Conservation (phyloP, 2,113 vertebrate species). For the Fulmarus glacialis region DNA sequence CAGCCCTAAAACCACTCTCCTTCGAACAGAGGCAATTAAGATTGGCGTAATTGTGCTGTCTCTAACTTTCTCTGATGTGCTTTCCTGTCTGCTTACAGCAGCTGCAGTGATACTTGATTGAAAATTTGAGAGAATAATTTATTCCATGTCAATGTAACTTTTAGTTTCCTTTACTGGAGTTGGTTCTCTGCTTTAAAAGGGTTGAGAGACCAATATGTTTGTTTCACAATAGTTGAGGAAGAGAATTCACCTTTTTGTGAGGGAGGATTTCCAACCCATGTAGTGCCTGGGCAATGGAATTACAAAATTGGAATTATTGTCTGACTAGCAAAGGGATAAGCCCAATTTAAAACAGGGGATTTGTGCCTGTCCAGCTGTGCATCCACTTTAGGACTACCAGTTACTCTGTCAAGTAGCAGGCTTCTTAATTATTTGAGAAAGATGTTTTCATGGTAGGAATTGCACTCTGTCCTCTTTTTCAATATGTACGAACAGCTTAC, state of each 20-base stretch:
- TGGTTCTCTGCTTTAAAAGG: neutral
- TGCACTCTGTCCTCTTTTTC: neutral
- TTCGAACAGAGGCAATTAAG: neutral
- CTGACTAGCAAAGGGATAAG: slow-evolving; percentile 13
- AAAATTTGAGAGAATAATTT: neutral
- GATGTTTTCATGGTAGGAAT: neutral
- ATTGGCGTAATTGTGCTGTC: neutral
- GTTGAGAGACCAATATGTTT: neutral
- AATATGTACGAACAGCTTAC: neutral
- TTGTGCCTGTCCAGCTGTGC: slow-evolving; percentile 30
- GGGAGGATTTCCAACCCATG: neutral
- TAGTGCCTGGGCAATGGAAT: neutral
- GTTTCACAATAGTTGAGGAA: neutral
- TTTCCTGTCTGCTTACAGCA: neutral
- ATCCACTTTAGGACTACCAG: neutral
- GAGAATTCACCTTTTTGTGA: neutral
- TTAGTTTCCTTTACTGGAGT: neutral
- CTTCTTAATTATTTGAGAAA: neutral
- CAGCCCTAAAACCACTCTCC: neutral
- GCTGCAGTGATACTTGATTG: neutral
- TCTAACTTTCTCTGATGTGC: neutral
- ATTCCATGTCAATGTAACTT: neutral
- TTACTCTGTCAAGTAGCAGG: neutral
- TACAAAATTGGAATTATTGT: neutral
- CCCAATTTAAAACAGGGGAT: slow-evolving; percentile 26